Base-by-base conservation (phyloP, 2,888 invertebrate genomes). In the Leptinotarsa rubiginosa region DNA sequence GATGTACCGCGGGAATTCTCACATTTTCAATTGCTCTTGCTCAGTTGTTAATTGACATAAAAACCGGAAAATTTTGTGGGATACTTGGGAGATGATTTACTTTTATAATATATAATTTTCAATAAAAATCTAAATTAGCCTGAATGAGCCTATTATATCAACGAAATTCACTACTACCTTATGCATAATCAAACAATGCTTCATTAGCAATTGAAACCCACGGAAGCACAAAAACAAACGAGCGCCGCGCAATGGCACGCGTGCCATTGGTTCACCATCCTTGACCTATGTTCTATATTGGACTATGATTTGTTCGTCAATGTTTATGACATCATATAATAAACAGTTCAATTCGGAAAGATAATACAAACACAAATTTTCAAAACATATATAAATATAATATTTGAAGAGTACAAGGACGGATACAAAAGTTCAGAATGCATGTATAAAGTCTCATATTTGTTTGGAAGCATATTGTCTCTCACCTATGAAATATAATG, bases 381-480 rank as follows among this genome's bases (percentile, higher is more conserved):
- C 67, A 73, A 75, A 76, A 76, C 76, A 76, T 72, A 74, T 68
- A 76, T 76, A 76, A 76, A 76, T 73, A 76, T 62, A 74, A 74
- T 76, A 76, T 76, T 76, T 16, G 0, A 16, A 70, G 59, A 70
- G 68, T 54, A 62, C 73, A 72, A 76, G 76, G 76, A 76, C 76
- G 76, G 76, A 76, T 72, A 74, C 69, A 76, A 67, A 62, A 64
- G 70, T 74, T 50, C 54, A 68, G 49, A 75, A 69, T 69, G 64
- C 31, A 62, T 70, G 50, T 66, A 59, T 64, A 65, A 66, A 70
- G 73, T 66, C 69, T 74, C 47, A 66, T 64, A 47, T 64, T 54
- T 65, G 49, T 41, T 65, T 54, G 65, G 65, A 73, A 73, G 65
- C 65, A 56, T 56, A 20, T 56, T 13, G 4, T 50, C 7, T 52